Base-by-base conservation (phyloP, 2,888 invertebrate species). In the Lepeophtheirus nordmannii region DNA sequence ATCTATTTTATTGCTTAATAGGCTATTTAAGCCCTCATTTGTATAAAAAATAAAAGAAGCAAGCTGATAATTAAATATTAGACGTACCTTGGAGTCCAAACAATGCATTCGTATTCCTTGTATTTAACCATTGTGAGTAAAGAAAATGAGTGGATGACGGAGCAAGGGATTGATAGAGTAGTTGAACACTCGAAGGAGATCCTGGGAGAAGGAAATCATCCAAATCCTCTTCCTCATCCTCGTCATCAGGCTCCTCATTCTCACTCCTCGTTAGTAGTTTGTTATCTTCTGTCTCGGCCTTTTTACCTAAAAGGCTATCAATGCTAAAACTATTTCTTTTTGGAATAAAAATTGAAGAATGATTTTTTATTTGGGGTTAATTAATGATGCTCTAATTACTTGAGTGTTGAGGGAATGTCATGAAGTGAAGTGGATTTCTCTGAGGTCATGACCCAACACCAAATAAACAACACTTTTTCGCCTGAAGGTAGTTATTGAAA, bases 11-110 rank as follows among this genome's bases (percentile, higher is more conserved):
- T 30, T 30, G 30, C 30, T 7, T 30, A 30, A 30, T 30, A 30
- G 30, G 30, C 30, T 30, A 30, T 30, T 30, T 30, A 30, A 30
- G 30, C 30, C 30, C 7, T 30, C 30, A 30, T 30, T 30, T 30
- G 3, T 30, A 7, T 30, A 7, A 30, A 30, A 7, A 30, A 30
- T 5, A 30, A 30, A 30, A 30, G 30, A 30, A 30, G 7, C 30
- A 30, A 30, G 7, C 7, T 30, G 30, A 30, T 30, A 30, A n/a
- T n/a, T n/a, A n/a, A n/a, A n/a, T n/a, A n/a, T n/a, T n/a, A 30
- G 3, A 71, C 71, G 75, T 78, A 84, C 84, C 83, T 80, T 83
- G 83, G 56, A 83, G 74, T 69, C 82, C 82, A 70, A 84, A 80
- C 59, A 83, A 74, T 69, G 81, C 80, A 67, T 75, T 75, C 38